phyloP scores from a whole-genome alignment of 2,113 vertebrate genomes.

The Phylloscopus whistleri region DNA sequence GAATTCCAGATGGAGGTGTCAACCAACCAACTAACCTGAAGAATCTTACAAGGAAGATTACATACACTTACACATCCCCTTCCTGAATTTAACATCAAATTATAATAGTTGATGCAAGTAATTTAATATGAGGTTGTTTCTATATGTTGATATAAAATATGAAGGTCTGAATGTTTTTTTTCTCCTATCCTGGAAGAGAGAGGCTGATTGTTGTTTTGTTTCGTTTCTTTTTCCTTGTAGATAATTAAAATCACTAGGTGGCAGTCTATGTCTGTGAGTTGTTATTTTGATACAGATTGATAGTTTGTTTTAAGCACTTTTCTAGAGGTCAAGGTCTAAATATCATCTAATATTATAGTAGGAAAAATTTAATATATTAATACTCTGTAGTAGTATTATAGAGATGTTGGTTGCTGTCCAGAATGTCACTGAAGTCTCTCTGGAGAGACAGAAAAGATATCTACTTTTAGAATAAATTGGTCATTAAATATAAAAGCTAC shows the following conservation, averaged over 20 bases:
- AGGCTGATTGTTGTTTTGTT: no score
- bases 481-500: neutral
- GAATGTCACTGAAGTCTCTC: neutral
- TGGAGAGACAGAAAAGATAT: neutral
- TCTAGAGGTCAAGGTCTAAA: neutral
- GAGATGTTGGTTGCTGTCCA: neutral
- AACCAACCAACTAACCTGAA: neutral
- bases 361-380: neutral
- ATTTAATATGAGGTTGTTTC: neutral
- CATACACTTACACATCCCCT: neutral
- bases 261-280: conserved; percentile 39
- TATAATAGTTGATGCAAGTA: neutral
- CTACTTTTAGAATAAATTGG: neutral
- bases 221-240: neutral
- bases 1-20: neutral
- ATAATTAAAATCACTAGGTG: conserved; percentile 59
- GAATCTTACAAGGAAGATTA: neutral
- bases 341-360: neutral
- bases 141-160: neutral
- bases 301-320: neutral
- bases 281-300: neutral
- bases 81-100: neutral
- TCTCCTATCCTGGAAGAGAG: neutral
- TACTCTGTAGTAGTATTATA: neutral
- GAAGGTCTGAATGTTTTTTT: rapidly evolving